Evolutionary conservation across 2,888 invertebrate species (phyloP).

Genomic region (Baronia brevicornis): DNA sequence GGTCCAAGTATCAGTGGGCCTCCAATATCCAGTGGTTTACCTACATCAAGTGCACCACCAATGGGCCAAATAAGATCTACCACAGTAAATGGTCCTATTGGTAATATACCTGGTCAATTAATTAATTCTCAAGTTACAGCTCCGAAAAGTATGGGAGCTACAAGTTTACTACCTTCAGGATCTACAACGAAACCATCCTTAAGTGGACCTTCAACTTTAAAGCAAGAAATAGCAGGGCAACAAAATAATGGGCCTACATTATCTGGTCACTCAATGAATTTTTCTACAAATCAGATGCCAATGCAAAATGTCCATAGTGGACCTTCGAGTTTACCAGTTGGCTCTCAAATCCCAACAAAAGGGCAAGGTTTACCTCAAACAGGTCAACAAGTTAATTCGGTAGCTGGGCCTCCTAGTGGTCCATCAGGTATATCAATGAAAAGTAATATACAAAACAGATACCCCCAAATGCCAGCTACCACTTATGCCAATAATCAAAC

Average conservation of each 20-base stretch:
- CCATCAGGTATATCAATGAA: conserved; percentile 27
- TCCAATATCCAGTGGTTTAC: conserved; percentile 10
- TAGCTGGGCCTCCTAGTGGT: conserved; percentile 23
- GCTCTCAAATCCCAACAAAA: conserved; percentile 12
- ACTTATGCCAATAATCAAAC: conserved; percentile 33
- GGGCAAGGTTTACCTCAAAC: conserved; percentile 5
- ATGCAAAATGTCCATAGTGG: conserved; percentile 13
- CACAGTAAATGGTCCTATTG: conserved; percentile 35
- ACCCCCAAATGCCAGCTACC: conserved; percentile 55
- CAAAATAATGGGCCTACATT: conserved; percentile 16
- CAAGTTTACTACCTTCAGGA: conserved; percentile 19
- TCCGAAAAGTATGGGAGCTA: conserved; percentile 9
- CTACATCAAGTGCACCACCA: conserved; percentile 14
- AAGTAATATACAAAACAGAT: conserved; percentile 57
- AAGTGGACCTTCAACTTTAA: conserved; percentile 11
- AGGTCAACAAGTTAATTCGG: conserved; percentile 13
- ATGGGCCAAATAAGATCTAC: conserved; percentile 20
- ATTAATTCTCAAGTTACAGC: too few species aligned
- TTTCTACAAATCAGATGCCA: conserved; percentile 4
- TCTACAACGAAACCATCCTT: conserved; percentile 20
- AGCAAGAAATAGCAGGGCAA: conserved; percentile 9
- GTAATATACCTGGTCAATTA: conserved; percentile 3
- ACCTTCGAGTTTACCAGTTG: conserved; percentile 17
- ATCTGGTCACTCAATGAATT: conserved; percentile 3
- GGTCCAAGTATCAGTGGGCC: conserved; percentile 32